A percentile compares a stretch with the other conserved stretches of the same genome.
These are phyloP conservation scores for Chaetodon trifasciatus DNA, from an alignment of 2,797 vertebrate species.

Conservation along the genomic window DNA sequence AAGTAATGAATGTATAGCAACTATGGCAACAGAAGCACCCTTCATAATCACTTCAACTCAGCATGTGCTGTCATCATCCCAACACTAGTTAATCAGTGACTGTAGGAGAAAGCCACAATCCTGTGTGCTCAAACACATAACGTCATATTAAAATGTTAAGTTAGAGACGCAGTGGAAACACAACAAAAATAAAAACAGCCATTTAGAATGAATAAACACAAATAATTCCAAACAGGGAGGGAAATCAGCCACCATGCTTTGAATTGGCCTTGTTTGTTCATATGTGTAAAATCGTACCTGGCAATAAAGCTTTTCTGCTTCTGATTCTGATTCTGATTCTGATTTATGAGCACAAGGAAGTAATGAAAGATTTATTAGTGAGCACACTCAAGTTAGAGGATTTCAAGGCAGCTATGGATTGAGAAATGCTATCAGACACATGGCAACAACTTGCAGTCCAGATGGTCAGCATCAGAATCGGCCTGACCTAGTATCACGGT, in stretches of 20 bases:
- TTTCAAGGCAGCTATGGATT: slow-evolving; percentile 23
- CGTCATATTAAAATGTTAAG: neutral
- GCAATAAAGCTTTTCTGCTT: too few relatives aligned
- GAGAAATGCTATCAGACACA: slow-evolving; percentile 34
- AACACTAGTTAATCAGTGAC: slow-evolving; percentile 20
- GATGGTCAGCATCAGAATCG: slow-evolving; percentile 30
- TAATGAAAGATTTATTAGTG: slow-evolving; percentile 10
- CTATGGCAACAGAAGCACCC: neutral
- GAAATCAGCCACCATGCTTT: neutral
- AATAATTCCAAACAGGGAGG: neutral
- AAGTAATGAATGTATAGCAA: neutral
- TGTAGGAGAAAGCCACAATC: slow-evolving; percentile 8
- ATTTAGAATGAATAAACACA: slow-evolving; percentile 9
- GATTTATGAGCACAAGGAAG: neutral
- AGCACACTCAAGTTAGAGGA: slow-evolving; percentile 1
- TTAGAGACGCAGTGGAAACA: neutral
- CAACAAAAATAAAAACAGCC: neutral
- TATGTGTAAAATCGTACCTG: too few relatives aligned
- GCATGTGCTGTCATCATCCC: slow-evolving; percentile 25
- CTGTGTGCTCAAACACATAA: slow-evolving; percentile 5
- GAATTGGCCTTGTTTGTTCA: slow-evolving; percentile 5
- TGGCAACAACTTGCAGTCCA: slow-evolving; percentile 23
- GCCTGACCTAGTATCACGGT: slow-evolving; percentile 49
- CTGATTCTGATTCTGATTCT: too few relatives aligned
- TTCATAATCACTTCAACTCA: slow-evolving; percentile 11